Conservation (phyloP, 64 coral and sea anemone species). For the Actinia tenebrosa region DNA sequence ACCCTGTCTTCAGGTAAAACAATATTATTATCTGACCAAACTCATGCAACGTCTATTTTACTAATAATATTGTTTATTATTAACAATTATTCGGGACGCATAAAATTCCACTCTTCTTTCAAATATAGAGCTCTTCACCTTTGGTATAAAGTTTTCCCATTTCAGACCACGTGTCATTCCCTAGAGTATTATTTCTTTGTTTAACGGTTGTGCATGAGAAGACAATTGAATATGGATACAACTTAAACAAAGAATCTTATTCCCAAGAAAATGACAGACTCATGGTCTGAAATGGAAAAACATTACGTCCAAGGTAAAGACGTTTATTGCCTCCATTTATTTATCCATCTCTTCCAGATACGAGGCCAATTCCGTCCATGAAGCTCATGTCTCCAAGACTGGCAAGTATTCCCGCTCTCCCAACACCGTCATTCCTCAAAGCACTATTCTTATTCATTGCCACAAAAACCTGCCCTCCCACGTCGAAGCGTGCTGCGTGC, state of each 20-base stretch:
- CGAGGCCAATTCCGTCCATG: constrained; percentile 48
- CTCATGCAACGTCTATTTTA: not conserved
- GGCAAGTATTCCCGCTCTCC: constrained; percentile 8
- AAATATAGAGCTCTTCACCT: too few relatives aligned
- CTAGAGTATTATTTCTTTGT: too few relatives aligned
- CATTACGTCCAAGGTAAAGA: not conserved
- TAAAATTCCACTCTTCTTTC: too few relatives aligned
- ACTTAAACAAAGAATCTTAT: too few relatives aligned
- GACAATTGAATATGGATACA: too few relatives aligned
- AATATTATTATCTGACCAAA: not conserved
- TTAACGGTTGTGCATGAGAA: too few relatives aligned
- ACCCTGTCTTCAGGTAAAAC: constrained; percentile 75
- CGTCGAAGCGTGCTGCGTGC: constrained; percentile 56
- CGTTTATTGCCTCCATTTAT: not conserved
- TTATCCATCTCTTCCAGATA: constrained; percentile 10
- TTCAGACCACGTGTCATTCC: too few relatives aligned
- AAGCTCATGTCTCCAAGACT: constrained; percentile 55
- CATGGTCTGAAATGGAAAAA: too few relatives aligned
- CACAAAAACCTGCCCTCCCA: constrained; percentile 35
- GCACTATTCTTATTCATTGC: constrained; percentile 62
- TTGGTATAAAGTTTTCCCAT: too few relatives aligned
- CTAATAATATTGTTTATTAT: too few relatives aligned
- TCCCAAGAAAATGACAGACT: too few relatives aligned
- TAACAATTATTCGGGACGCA: too few relatives aligned
- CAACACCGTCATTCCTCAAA: constrained; percentile 4